Base-by-base conservation (phyloP, 2,113 vertebrate genomes). In the Caracal caracal region DNA sequence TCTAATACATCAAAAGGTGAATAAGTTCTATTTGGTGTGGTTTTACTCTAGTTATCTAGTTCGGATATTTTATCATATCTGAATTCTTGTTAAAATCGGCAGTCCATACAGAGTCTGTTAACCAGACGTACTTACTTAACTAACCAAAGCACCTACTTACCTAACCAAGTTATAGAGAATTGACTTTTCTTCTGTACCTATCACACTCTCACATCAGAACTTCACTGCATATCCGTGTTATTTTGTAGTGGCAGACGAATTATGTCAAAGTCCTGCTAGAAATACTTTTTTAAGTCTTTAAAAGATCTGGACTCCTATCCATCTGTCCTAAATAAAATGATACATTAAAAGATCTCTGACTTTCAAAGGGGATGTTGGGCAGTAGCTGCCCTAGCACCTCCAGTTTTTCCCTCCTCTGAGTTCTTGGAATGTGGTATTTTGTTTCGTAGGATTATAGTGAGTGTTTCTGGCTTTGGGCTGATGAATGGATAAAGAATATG, bases 21-120 rank as follows among this genome's bases (percentile, higher is more conserved):
- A 43, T 66, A 82, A 12, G 80, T 75, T 95, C 37, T 88, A 88
- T 84, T 76, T 92, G 76, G 2, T 87, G n/a, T 90, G 22, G 4
- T 92, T 94, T 95, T 90, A 88, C 51, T 91, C 28, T 49, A 63
- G 47, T 88, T 89, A 71, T 19, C 53, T 56, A 56, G 53, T 56
- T 56, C 12, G 4, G 82, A 11, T 90, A 88, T 63, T 95, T 94
- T 81, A 85, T 78, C 49, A 47, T 71, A 65, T 61, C 15, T 66
- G 35, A 93, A 61, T 89, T 96, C 12, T 91, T 96, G 33, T 59
- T 80, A 37, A 96, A 93, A 71, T 85, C 51, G 43, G 53, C 17
- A 63, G 6, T 88, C 68, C 6, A 47, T 71, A 47, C 65, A 17
- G 24, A 95, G 90, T 71, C 49, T 83, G 3, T 87, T 93, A 87